Conservation (phyloP, 2,888 invertebrate species). For the Mythimna pallens region DNA sequence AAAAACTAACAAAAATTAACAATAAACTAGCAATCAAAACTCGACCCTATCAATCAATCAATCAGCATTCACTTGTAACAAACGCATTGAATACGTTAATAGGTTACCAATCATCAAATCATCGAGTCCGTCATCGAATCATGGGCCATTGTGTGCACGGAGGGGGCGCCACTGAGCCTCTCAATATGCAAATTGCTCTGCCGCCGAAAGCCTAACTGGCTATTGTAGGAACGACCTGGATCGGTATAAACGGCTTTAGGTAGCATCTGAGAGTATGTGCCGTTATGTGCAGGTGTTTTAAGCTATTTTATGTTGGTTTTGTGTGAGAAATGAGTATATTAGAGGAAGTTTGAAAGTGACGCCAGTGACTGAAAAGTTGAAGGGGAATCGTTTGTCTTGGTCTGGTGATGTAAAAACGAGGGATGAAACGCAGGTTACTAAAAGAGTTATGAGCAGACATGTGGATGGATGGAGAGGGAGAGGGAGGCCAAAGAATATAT, state of each 20-base stretch:
- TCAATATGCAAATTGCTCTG: conserved; percentile 81
- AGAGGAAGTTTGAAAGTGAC: no score
- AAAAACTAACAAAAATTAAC: conserved; percentile 4
- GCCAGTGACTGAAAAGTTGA: no score
- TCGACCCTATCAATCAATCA: conserved; percentile 51
- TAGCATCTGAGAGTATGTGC: conserved; percentile 47
- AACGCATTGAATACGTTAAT: conserved; percentile 63
- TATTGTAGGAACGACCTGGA: conserved; percentile 74
- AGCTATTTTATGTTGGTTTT: background rate
- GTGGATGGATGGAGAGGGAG: no score
- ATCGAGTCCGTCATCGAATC: conserved; percentile 69
- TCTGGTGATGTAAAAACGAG: no score
- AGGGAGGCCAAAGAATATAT: no score
- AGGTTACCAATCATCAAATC: conserved; percentile 73
- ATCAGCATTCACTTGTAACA: conserved; percentile 58
- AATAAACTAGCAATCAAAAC: conserved; percentile 19
- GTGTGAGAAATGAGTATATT: background rate
- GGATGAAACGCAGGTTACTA: no score
- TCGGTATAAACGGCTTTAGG: conserved; percentile 71
- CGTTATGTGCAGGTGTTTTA: conserved; percentile 22
- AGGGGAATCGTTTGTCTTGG: no score
- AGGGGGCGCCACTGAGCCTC: conserved; percentile 74
- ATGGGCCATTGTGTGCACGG: conserved; percentile 69
- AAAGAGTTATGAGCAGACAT: no score
- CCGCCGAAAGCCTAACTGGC: conserved; percentile 76